Evolutionary conservation across 2,797 vertebrate genomes (phyloP).

Genomic region (Gallirallus australis): DNA sequence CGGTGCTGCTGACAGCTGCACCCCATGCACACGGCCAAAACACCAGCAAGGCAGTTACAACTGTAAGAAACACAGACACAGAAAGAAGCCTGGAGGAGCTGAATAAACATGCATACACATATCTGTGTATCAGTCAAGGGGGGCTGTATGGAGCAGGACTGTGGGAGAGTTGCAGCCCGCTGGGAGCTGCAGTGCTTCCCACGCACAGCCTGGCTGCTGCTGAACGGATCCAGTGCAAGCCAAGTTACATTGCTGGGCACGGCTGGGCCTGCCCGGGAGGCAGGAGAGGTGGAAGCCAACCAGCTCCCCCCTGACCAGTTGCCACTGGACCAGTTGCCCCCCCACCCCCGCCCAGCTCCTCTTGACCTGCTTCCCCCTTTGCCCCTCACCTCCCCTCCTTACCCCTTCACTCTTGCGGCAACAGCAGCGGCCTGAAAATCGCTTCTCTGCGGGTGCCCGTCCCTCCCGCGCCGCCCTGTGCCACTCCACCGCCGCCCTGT

Average conservation of each 20-base stretch:
- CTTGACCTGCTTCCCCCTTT: background rate
- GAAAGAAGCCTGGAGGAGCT: background rate
- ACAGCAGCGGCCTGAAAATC: too few relatives aligned
- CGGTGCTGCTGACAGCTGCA: accelerated
- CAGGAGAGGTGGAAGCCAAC: background rate
- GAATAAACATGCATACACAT: accelerated
- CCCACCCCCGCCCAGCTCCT: too few relatives aligned
- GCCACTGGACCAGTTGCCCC: too few relatives aligned
- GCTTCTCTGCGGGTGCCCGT: too few relatives aligned
- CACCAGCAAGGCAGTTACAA: accelerated
- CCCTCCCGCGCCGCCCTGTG: background rate
- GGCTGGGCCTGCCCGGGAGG: accelerated
- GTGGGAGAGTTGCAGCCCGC: background rate
- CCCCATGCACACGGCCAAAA: accelerated
- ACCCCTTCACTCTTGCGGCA: accelerated
- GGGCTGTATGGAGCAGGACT: background rate
- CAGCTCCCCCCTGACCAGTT: background rate
- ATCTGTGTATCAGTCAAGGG: accelerated
- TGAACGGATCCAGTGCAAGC: background rate
- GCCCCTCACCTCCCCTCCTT: background rate
- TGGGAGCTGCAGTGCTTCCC: background rate
- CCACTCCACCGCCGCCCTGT: accelerated
- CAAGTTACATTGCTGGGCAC: accelerated
- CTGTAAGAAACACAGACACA: background rate
- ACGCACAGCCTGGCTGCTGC: background rate